Percentiles rank a stretch among this genome's conserved stretches.
Conservation (phyloP, 2,113 vertebrate genomes). For the Atherinomorus stipes region DNA sequence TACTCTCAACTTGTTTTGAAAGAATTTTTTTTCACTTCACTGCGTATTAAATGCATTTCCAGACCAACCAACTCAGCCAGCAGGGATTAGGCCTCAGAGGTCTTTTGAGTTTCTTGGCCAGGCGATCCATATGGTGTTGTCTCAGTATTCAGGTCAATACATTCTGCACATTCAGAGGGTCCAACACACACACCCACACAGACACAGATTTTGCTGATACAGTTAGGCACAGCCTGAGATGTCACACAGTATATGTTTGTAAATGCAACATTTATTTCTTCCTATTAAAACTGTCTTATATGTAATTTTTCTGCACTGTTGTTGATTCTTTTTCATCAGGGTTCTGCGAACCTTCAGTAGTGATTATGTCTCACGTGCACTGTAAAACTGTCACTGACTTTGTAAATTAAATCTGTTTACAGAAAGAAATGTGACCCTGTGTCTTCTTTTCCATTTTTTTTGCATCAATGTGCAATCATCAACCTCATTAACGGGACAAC, state of each 20-base stretch:
- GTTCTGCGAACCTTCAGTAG: conserved; percentile 69
- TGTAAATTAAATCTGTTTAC: conserved; percentile 79
- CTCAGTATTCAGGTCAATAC: conserved; percentile 75
- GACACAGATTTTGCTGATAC: conserved; percentile 17
- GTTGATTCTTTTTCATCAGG: conserved; percentile 61
- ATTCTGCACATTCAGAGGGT: conserved; percentile 52
- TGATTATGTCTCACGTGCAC: conserved; percentile 73
- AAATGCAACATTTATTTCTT: conserved; percentile 60
- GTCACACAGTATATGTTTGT: conserved; percentile 51
- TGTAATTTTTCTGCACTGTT: conserved; percentile 59
- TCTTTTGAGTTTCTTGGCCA: conserved; percentile 54
- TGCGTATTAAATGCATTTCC: conserved; percentile 33
- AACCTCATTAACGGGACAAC: too few species aligned
- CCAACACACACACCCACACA: conserved; percentile 37
- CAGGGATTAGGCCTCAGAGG: conserved; percentile 60
- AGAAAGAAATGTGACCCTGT: conserved; percentile 35
- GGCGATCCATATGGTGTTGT: conserved; percentile 68
- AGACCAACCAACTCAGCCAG: conserved; percentile 60
- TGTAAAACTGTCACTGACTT: conserved; percentile 73
- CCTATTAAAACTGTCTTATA: conserved; percentile 55
- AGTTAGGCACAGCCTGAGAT: conserved; percentile 50
- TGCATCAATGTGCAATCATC: not conserved
- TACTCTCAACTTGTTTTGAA: conserved; percentile 26
- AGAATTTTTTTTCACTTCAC: conserved; percentile 27
- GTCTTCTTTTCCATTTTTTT: conserved; percentile 31